phyloP scores from a whole-genome alignment of 2,113 vertebrate genomes.

The Embiotoca jacksoni region DNA sequence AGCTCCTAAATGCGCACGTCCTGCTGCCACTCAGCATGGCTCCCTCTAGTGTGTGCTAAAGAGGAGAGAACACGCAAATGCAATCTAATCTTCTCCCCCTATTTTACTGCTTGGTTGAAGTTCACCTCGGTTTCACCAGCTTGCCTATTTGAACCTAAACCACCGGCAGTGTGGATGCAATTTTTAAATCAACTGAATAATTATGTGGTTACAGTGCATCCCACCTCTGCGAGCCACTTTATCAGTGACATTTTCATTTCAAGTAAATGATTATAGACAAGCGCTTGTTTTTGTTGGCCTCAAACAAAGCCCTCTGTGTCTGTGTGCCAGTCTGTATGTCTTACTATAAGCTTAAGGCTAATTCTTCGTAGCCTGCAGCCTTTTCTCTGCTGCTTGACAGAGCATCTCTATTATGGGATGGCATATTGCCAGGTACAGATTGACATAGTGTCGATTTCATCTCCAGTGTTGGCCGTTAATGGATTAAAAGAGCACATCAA shows the following conservation, averaged over 20 bases:
- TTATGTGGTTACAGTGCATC: conserved; percentile 62
- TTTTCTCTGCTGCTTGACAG: conserved; percentile 56
- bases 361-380: conserved; percentile 50
- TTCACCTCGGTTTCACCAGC: conserved; percentile 67
- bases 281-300: conserved; percentile 46
- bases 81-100: conserved; percentile 54
- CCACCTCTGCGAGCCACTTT: conserved; percentile 62
- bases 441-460: conserved; percentile 71
- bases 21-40: conserved; percentile 68
- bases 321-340: conserved; percentile 15
- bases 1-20: conserved; percentile 66
- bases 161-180: conserved; percentile 65
- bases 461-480: conserved; percentile 53
- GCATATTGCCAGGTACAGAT: conserved; percentile 72
- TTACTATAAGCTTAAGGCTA: conserved; percentile 37
- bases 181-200: conserved; percentile 78
- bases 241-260: conserved; percentile 75
- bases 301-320: conserved; percentile 25
- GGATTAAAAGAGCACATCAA: conserved; percentile 53
- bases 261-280: conserved; percentile 61
- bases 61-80: conserved; percentile 39
- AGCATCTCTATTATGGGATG: conserved; percentile 58
- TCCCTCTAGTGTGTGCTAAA: conserved; percentile 70
- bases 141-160: conserved; percentile 63
- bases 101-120: conserved; percentile 70